Evolutionary conservation across 2,888 invertebrate genomes (phyloP).

Genomic region (Agriopis leucophaearia): DNA sequence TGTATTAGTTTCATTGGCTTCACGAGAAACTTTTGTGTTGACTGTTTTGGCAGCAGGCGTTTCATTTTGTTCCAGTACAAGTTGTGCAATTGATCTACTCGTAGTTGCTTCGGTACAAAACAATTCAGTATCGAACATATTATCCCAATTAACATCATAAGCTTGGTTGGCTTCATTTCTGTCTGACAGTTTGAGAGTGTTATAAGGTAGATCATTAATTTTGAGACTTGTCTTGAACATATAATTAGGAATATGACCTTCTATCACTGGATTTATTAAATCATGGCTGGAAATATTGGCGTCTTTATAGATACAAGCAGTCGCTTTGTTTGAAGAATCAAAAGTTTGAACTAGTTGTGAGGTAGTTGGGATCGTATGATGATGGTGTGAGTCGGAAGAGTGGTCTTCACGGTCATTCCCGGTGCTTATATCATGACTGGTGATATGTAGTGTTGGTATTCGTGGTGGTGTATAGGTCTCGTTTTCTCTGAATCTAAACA

Average conservation of each 20-base stretch:
- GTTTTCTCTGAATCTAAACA: conserved; percentile 20
- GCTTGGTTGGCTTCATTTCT: background rate
- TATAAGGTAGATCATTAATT: background rate
- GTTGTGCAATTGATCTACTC: conserved; percentile 19
- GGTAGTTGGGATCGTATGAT: conserved; percentile 12
- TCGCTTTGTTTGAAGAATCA: conserved; percentile 1
- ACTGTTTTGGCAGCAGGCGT: conserved; percentile 5
- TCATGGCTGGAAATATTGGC: conserved; percentile 19
- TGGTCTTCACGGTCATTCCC: background rate
- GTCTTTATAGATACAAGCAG: background rate
- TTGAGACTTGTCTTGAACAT: background rate
- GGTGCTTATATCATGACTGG: conserved; percentile 7
- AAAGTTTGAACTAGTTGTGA: conserved; percentile 32
- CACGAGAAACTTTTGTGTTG: conserved; percentile 2
- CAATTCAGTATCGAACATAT: conserved; percentile 71
- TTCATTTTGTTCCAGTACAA: conserved; percentile 26
- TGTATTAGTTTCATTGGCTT: background rate
- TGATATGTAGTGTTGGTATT: conserved; percentile 9
- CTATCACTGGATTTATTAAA: conserved; percentile 21
- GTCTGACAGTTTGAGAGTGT: background rate
- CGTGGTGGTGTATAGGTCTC: conserved; percentile 4
- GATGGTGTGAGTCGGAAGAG: background rate
- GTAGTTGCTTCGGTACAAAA: conserved; percentile 46
- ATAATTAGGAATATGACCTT: conserved; percentile 13
- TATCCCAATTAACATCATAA: conserved; percentile 59